These are phyloP conservation scores for Sebastes schlegelii DNA, from an alignment of 2,113 vertebrate species.

Conservation along the genomic window DNA sequence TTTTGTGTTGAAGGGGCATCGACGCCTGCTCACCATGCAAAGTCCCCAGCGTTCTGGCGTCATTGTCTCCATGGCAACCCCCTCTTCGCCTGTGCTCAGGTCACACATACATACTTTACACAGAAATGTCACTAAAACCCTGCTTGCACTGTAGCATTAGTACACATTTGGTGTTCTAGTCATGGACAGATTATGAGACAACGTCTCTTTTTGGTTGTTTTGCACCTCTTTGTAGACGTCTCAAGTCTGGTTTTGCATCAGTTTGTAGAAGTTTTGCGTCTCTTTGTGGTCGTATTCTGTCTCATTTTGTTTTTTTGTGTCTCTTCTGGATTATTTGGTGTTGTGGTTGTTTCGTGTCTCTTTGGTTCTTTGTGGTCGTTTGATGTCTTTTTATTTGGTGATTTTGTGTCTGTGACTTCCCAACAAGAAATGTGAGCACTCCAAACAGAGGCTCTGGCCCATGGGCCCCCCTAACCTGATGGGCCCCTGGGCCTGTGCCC, in stretches of 20 bases:
- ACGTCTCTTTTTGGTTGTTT: neutral
- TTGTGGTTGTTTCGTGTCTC: too few relatives aligned
- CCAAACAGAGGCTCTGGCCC: too few relatives aligned
- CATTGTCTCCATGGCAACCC: too few relatives aligned
- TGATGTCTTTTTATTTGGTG: neutral
- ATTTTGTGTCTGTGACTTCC: neutral
- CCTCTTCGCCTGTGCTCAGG: neutral
- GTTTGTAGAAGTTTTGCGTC: too few relatives aligned
- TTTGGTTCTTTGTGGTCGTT: too few relatives aligned
- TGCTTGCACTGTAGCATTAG: neutral
- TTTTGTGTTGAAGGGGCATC: neutral
- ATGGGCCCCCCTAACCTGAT: too few relatives aligned
- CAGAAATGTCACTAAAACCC: neutral
- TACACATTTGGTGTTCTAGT: neutral
- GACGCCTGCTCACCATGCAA: neutral
- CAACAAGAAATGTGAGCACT: too few relatives aligned
- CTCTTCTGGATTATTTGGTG: neutral
- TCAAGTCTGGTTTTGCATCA: neutral
- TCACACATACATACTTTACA: neutral
- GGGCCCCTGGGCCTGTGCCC: too few relatives aligned
- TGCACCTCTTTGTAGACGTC: too few relatives aligned
- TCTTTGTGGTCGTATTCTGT: too few relatives aligned
- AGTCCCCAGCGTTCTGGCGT: neutral
- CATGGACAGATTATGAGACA: neutral
- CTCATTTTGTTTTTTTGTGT: neutral